Evolutionary conservation across 2,113 vertebrate genomes (phyloP).

Genomic region (Vicugna pacos): DNA sequence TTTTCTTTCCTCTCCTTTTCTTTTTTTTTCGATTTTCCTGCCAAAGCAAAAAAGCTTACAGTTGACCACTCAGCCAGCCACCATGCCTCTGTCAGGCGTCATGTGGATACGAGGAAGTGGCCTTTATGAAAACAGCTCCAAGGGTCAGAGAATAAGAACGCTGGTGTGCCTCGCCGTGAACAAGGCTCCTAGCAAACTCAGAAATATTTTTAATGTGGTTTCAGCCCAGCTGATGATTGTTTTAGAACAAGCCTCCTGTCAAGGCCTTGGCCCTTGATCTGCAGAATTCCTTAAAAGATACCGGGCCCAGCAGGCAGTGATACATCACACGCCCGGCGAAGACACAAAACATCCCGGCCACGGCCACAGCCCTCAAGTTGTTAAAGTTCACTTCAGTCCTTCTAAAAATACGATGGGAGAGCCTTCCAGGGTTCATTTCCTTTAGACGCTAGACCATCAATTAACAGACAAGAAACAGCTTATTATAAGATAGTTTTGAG

Average conservation of each 20-base stretch:
- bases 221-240: slow-evolving; percentile 17
- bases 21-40: background rate
- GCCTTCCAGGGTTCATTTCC: background rate
- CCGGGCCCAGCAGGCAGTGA: background rate
- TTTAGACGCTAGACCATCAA: slow-evolving; percentile 10
- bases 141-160: background rate
- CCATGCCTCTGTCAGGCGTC: background rate
- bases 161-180: background rate
- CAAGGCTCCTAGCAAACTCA: background rate
- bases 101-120: fast-evolving
- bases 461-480: slow-evolving; percentile 36
- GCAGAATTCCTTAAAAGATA: slow-evolving; percentile 71
- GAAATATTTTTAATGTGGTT: slow-evolving; percentile 56
- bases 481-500: slow-evolving; percentile 31
- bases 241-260: slow-evolving; percentile 53
- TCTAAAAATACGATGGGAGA: slow-evolving; percentile 58
- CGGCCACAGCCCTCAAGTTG: slow-evolving; percentile 10
- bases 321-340: slow-evolving; percentile 4
- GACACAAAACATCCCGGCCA: slow-evolving; percentile 5
- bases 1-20: background rate
- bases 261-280: slow-evolving; percentile 27
- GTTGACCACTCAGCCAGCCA: background rate
- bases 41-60: background rate
- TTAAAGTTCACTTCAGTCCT: slow-evolving; percentile 53
- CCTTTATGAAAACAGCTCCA: background rate